Evolutionary conservation across 1,140 invertebrate genomes (phyloP).

Genomic region (Hylaeus anthracinus): DNA sequence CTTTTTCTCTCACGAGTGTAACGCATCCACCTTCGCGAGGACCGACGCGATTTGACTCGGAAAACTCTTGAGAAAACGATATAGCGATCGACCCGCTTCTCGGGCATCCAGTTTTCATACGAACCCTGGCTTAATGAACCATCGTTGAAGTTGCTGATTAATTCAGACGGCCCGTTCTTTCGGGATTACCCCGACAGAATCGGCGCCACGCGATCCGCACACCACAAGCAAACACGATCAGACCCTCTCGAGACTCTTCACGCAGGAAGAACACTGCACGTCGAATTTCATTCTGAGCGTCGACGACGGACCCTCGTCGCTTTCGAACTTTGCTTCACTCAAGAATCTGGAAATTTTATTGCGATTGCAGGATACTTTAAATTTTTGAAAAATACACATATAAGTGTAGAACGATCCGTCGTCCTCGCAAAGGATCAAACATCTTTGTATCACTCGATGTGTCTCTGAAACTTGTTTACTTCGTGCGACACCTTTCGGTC

Average conservation of each 20-base stretch:
- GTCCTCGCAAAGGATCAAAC: background rate
- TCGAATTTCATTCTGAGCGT: no score
- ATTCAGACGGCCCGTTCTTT: slow-evolving; percentile 24
- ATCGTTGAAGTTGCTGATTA: slow-evolving; percentile 21
- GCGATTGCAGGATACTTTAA: no score
- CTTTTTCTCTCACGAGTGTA: slow-evolving; percentile 18
- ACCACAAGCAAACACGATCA: background rate
- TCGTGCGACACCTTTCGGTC: background rate
- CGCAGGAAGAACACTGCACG: background rate
- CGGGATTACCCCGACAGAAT: slow-evolving; percentile 1
- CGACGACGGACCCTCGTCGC: no score
- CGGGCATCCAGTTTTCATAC: slow-evolving; percentile 1
- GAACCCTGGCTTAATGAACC: background rate
- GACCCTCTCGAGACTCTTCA: background rate
- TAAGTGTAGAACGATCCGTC: background rate
- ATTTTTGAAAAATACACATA: no score
- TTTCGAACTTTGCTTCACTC: background rate
- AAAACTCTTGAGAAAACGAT: background rate
- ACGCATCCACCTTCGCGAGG: background rate
- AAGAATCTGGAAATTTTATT: background rate
- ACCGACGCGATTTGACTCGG: no score
- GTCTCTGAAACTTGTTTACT: background rate
- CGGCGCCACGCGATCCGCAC: background rate
- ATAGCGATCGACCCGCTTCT: background rate
- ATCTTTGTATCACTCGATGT: background rate